Base-by-base conservation (phyloP, 2,797 vertebrate species). In the Chanos chanos region DNA sequence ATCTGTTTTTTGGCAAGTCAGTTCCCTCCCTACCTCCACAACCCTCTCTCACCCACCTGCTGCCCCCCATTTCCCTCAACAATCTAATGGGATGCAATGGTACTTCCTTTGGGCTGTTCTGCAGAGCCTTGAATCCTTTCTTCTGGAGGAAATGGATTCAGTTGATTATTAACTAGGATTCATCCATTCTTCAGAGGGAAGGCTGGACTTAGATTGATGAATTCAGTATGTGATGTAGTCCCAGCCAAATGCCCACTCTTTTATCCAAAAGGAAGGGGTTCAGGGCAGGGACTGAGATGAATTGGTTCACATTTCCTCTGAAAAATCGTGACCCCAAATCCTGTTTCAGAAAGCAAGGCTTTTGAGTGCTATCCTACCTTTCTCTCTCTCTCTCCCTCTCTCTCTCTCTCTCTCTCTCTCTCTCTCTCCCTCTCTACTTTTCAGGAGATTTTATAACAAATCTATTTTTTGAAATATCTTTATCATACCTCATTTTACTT, bases 151-250 rank as follows among this genome's bases (percentile, higher is more conserved):
- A 91, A 85, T 83, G 85, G 90, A 92, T 88, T 87, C 87, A 90
- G 87, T 87, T 84, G 90, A 91, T 94, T 91, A 91, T 88, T 89
- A 94, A 90, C 86, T 81, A 85, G 75, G 85, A 92, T 91, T 91
- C 90, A 91, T 91, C 90, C 88, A 87, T 93, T 89, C 88, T 90
- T 92, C 86, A 89, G 86, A 87, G 83, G 88, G 82, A 77, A n/a
- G n/a, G 82, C 87, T 87, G 81, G 85, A 89, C 87, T 90, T 88
- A 78, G 66, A 76, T 78, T 87, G 87, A 91, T 87, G 85, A 87
- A 89, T 92, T 86, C 90, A 85, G 73, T 61, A 63, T 76, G 83
- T 72, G 79, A 9, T 6, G 19, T 16, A 9, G 7, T 9, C 70
- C 58, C 76, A 34, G 37, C 54, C 73, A 37, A 61, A 61, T 70